These are phyloP conservation scores for Silurus asotus DNA, from an alignment of 2,113 vertebrate species.

Conservation along the genomic window DNA sequence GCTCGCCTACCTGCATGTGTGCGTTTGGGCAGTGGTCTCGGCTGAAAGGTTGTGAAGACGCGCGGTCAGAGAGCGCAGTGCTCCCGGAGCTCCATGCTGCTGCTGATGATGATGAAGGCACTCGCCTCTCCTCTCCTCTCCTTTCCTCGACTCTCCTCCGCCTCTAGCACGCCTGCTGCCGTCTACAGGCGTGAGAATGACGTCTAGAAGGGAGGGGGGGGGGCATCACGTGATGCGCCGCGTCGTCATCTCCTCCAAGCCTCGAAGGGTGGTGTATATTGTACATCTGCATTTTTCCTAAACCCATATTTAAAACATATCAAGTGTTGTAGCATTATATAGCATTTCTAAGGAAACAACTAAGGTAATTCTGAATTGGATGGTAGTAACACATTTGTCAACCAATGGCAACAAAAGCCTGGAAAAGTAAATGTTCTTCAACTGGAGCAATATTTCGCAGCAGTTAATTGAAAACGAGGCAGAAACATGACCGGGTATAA, in stretches of 20 bases:
- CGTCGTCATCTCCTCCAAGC: not conserved
- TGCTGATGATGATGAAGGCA: constrained; percentile 36
- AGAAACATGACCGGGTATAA: no score
- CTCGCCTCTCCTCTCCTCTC: constrained; percentile 11
- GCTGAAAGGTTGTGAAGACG: constrained; percentile 46
- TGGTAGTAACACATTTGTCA: no score
- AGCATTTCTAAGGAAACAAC: no score
- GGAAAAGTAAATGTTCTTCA: no score
- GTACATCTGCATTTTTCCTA: no score
- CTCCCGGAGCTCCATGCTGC: constrained; percentile 52
- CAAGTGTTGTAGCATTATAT: no score
- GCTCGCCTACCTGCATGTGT: constrained; percentile 52
- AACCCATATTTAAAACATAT: no score
- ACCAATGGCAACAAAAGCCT: no score
- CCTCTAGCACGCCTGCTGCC: constrained; percentile 5
- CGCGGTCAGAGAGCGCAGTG: constrained; percentile 46
- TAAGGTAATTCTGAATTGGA: no score
- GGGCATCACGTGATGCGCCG: not conserved
- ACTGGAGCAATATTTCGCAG: no score
- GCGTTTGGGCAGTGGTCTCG: constrained; percentile 51
- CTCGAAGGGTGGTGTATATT: not conserved
- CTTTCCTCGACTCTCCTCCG: constrained; percentile 20
- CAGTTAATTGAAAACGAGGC: no score
- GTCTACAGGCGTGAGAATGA: constrained; percentile 30
- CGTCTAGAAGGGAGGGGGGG: not conserved